phyloP scores from a whole-genome alignment of 30 jellyfish, hydroid and myxozoan genomes.

The Chrysaora quinquecirrha region DNA sequence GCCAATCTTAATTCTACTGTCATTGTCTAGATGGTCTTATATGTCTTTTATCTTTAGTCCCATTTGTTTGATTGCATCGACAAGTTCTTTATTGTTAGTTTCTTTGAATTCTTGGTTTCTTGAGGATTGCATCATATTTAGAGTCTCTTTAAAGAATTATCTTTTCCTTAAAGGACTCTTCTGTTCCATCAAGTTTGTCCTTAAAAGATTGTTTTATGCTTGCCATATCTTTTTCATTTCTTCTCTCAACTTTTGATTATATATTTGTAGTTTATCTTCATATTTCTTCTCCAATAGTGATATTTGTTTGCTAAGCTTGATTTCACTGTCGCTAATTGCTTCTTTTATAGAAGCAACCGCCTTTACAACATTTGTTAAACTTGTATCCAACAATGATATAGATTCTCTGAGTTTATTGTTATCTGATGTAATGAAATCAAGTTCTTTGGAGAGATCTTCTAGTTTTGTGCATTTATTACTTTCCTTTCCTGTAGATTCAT shows the following conservation, averaged over 20 bases:
- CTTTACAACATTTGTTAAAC: conserved; percentile 15
- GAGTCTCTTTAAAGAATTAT: no score
- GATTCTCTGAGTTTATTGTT: conserved; percentile 13
- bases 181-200: conserved; percentile 7
- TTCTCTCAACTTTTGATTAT: background rate
- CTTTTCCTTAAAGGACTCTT: background rate
- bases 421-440: conserved; percentile 20
- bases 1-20: no score
- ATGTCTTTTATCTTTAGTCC: no score
- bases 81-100: no score
- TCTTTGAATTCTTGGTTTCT: no score
- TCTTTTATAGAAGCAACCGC: conserved; percentile 20
- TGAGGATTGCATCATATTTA: no score
- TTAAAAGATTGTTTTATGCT: conserved; percentile 10
- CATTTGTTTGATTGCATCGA: no score
- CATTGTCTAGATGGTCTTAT: no score
- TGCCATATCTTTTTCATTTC: conserved; percentile 13
- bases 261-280: conserved; percentile 21
- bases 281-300: conserved; percentile 13
- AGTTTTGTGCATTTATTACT: background rate
- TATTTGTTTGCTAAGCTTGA: conserved; percentile 10
- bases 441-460: conserved; percentile 20
- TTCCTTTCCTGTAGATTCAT: no score
- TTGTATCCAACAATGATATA: conserved; percentile 21
- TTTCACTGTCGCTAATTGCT: conserved; percentile 20